Evolutionary conservation across 2,797 vertebrate species (phyloP).

Genomic region (Iguana delicatissima): DNA sequence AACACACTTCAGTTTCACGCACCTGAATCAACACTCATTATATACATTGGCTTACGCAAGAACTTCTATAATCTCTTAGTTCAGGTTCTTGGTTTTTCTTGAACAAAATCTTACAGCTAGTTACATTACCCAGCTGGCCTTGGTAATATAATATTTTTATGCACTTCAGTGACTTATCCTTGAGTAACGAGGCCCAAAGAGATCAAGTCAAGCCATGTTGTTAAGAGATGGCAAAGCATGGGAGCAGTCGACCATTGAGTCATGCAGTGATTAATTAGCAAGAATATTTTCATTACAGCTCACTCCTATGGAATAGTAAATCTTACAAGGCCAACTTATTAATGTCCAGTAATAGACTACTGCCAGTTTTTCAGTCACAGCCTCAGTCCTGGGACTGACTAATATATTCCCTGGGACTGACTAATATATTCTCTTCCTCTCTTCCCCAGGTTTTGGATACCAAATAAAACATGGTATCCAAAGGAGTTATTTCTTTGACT

Average conservation of each 20-base stretch:
- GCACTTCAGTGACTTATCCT: constrained; percentile 46
- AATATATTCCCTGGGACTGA: constrained; percentile 3
- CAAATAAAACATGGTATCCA: background rate
- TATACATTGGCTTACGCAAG: background rate
- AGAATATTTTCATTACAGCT: constrained; percentile 44
- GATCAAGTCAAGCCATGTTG: constrained; percentile 41
- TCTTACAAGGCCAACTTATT: constrained; percentile 55
- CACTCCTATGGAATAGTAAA: constrained; percentile 41
- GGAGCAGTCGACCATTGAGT: constrained; percentile 53
- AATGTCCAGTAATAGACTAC: constrained; percentile 30
- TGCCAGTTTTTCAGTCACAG: constrained; percentile 35
- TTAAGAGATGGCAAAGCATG: constrained; percentile 50
- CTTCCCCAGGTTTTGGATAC: background rate
- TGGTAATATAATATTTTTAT: constrained; percentile 44
- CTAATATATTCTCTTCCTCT: background rate
- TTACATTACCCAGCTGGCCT: constrained; percentile 30
- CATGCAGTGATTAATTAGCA: constrained; percentile 50
- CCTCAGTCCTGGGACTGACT: constrained; percentile 26
- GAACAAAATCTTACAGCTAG: constrained; percentile 8
- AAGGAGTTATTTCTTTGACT: background rate
- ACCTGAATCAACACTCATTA: background rate
- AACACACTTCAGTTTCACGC: background rate
- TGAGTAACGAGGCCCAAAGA: constrained; percentile 53
- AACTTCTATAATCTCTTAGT: constrained; percentile 19
- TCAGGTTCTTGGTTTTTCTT: constrained; percentile 13